These are phyloP conservation scores for Hyles euphorbiae DNA, from an alignment of 1,140 invertebrate genomes.

Conservation along the genomic window DNA sequence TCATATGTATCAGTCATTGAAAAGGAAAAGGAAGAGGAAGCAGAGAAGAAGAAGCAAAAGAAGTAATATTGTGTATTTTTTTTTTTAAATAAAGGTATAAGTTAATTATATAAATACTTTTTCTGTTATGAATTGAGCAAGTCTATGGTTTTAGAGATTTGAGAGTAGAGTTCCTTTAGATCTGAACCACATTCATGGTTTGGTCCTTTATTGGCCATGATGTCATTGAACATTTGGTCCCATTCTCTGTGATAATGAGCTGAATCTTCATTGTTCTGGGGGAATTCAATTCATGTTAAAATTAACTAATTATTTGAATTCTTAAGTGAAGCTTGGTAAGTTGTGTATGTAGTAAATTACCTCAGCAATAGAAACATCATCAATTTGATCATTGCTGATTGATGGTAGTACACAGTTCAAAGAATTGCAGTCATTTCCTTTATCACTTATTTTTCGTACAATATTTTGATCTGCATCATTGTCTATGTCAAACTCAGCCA, in stretches of 20 bases:
- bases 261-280: conserved; percentile 45
- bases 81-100: conserved; percentile 47
- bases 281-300: conserved; percentile 20
- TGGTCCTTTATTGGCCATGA: conserved; percentile 54
- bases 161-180: conserved; percentile 65
- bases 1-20: conserved; percentile 96
- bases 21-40: conserved; percentile 98
- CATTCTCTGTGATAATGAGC: conserved; percentile 64
- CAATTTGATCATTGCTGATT: conserved; percentile 53
- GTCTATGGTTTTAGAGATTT: conserved; percentile 68
- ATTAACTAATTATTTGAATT: neutral
- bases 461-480: conserved; percentile 41
- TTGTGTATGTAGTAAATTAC: conserved; percentile 23
- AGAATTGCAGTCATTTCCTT: conserved; percentile 40
- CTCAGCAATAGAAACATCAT: conserved; percentile 51
- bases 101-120: conserved; percentile 19
- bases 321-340: too few species aligned
- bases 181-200: conserved; percentile 62
- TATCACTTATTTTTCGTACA: conserved; percentile 27
- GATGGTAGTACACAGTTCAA: conserved; percentile 67
- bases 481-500: conserved; percentile 58
- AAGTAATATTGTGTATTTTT: conserved; percentile 78
- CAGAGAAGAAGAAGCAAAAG: conserved; percentile 98
- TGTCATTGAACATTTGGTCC: conserved; percentile 71
- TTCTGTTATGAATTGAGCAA: conserved; percentile 57